Percentiles rank a stretch among this genome's conserved stretches.
These are phyloP conservation scores for Oncorhynchus clarkii DNA, from an alignment of 2,113 vertebrate genomes.

Conservation along the genomic window DNA sequence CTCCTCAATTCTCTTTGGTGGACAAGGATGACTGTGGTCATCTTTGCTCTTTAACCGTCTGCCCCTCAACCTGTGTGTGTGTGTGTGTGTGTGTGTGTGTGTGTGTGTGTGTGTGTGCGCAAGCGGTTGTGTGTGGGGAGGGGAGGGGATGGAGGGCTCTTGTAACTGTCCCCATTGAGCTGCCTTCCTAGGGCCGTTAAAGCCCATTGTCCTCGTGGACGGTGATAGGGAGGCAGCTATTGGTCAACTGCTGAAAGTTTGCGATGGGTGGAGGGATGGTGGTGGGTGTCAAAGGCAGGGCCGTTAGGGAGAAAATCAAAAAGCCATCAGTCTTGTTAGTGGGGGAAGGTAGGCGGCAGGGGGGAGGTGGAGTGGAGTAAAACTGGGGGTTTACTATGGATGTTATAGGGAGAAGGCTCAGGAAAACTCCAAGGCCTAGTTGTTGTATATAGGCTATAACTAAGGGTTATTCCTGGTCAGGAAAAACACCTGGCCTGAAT, in stretches of 20 bases:
- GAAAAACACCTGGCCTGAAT: too few relatives aligned
- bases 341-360: slow-evolving; percentile 24
- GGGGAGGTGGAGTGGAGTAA: background rate
- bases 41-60: background rate
- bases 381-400: background rate
- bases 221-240: slow-evolving; percentile 58
- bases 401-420: background rate
- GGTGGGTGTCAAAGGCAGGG: slow-evolving; percentile 64
- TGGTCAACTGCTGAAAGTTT: slow-evolving; percentile 55
- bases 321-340: slow-evolving; percentile 70
- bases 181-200: slow-evolving; percentile 63
- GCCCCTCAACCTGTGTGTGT: too few relatives aligned
- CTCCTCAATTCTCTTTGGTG: too few relatives aligned
- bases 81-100: background rate
- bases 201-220: slow-evolving; percentile 67
- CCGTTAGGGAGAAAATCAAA: slow-evolving; percentile 63
- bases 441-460: too few relatives aligned
- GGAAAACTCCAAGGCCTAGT: background rate
- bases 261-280: slow-evolving; percentile 48
- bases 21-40: too few relatives aligned
- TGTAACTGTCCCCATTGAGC: slow-evolving; percentile 51
- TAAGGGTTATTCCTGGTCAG: too few relatives aligned
- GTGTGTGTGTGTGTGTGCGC: background rate
- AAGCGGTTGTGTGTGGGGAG: slow-evolving; percentile 5
- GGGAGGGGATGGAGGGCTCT: slow-evolving; percentile 33